Evolutionary conservation across 2,797 vertebrate genomes (phyloP), one percentile per base, ranked within the genome.

Genomic region (Florisuga fusca): DNA sequence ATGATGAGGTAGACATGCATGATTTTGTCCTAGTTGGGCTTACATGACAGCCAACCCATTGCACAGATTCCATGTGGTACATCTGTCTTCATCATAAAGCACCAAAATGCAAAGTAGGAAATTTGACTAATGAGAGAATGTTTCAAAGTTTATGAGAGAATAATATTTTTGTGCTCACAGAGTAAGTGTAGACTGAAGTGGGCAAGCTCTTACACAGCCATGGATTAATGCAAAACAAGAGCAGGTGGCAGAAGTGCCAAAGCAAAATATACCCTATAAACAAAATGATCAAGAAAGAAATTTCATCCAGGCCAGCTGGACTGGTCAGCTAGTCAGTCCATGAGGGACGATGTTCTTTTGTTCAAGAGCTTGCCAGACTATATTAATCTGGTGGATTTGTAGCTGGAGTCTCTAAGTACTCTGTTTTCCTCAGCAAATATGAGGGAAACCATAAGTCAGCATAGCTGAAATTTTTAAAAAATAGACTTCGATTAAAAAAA

Each of bases 191-290:
- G 69, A 48, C 66, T 74, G 69, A 84, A 90, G 84, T n/a, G 23
- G 19, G 41, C 89, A 91, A 90, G 59, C 0, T 0, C 48, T 67
- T 43, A 29, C 26, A 23, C 41, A 76, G 53, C 26, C 59, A 50
- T 36, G 50, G 69, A 76, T 31, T 53, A 67, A 84, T 43, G 45
- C 76, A 93, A 94, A 94, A 92, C 78, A 86, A 69, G 71, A 87
- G 63, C 85, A 86, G 83, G 94, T 94, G 84, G 94, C 50, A 91
- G 58, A 95, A 95, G n/a, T 85, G 84, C 57, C 91, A 95, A 90
- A 94, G 57, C 77, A 87, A 88, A 93, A 92, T 74, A 67, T 57
- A 88, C 67, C 80, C 80, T 67, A 57, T 64, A 61, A 95, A 89
- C 83, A 93, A 79, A 73, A 87, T 51, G 9, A 72, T 90, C 66